phyloP scores from a whole-genome alignment of 2,113 vertebrate genomes.

The Marmota flaviventris region DNA sequence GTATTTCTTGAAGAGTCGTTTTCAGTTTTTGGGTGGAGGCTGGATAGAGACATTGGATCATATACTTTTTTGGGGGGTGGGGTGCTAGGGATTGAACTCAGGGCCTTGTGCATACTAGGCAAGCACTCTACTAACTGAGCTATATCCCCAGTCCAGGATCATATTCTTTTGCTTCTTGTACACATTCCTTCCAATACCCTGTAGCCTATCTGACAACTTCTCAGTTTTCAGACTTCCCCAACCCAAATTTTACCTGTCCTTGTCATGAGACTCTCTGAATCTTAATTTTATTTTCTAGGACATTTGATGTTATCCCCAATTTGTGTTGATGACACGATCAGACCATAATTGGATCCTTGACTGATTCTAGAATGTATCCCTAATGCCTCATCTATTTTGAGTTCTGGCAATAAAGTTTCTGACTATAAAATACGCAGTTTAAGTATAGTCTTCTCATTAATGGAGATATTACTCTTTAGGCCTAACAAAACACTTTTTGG shows the following conservation, averaged over 20 bases:
- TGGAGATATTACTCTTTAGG: background rate
- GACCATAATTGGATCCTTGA: constrained; percentile 5
- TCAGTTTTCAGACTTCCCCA: background rate
- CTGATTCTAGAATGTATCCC: background rate
- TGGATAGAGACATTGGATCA: background rate
- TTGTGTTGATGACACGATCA: constrained; percentile 38
- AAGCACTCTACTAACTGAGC: no score
- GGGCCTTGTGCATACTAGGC: no score
- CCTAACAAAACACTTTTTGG: constrained; percentile 26
- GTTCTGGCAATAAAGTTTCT: constrained; percentile 26
- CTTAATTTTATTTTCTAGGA: constrained; percentile 23
- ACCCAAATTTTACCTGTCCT: background rate
- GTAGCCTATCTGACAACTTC: background rate
- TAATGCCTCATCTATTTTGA: constrained; percentile 50
- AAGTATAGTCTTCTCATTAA: constrained; percentile 45
- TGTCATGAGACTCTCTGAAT: background rate
- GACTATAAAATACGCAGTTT: constrained; percentile 43
- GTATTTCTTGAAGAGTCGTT: background rate
- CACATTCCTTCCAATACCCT: background rate
- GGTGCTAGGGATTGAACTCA: no score
- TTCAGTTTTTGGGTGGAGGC: background rate
- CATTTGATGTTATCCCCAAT: constrained; percentile 43
- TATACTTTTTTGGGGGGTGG: background rate
- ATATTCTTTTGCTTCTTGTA: background rate
- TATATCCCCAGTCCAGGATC: background rate